Base-by-base conservation (phyloP, 2,797 vertebrate genomes). In the Decapterus maruadsi region DNA sequence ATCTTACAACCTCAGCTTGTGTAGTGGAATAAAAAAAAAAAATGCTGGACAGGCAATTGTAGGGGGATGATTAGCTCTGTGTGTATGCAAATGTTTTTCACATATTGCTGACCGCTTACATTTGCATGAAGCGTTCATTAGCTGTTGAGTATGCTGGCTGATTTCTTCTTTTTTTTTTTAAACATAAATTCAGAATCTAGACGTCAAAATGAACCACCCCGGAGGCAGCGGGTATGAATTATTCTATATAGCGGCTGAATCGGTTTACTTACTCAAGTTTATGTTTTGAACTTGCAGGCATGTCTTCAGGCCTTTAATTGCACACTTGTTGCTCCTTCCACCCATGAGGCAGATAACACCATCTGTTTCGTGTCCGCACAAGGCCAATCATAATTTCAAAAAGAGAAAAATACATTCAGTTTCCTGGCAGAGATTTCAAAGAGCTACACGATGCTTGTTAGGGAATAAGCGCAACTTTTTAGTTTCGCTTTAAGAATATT, bases 301-400 rank as follows among this genome's bases (percentile, higher is more conserved):
- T 81, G 72, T 90, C 79, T 65, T 92, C 78, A n/a, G 89, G 67
- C 61, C 75, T 82, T 87, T 94, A 93, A 94, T 95, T 95, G 92
- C 85, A 93, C 90, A 92, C 89, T 90, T 94, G 93, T 91, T 92
- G 93, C 90, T 84, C 50, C 80, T 62, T 76, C 74, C 77, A 61
- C 80, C 71, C 81, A 53, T 1, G 69, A 84, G 79, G 77, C 69
- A 75, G 76, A 90, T 70, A 81, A 81, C 84, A 87, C 92, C 95
- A 95, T 94, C 94, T 96, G 94, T 67, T 94, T 89, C 17, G 11
- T 66, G 82, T 89, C 88, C 72, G 38, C 87, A 72, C 79, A 86
- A 82, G 72, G 78, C 90, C 85, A 78, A 85, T 90, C 80, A 79
- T 77, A 65, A 84, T 91, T 88, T 91, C 86, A 83, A 73, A 93